Base-by-base conservation (phyloP, 1,140 invertebrate genomes). In the Sycophaga agraensis region DNA sequence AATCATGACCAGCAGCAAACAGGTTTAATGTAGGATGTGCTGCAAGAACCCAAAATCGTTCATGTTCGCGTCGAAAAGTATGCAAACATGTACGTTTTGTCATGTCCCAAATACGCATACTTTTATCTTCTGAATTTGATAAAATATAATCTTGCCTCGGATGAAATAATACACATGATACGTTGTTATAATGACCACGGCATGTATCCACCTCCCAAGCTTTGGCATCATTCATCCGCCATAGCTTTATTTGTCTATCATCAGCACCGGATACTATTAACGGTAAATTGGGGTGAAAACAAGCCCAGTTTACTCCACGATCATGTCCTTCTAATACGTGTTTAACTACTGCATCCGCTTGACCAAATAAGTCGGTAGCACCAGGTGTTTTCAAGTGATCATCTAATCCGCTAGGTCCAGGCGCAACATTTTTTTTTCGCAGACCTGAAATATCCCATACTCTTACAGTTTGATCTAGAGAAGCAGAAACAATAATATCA, bases 181-280 rank as follows among this genome's bases (percentile, higher is more conserved):
- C 97, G 79, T 99, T 99, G 82, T 99, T 98, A 82, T 99, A 99
- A 80, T 99, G 98, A 1, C 98, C 97, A 45, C 98, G 87, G 70
- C 96, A 99, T 0, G 96, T 97, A 74, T 99, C 98, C 19, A 99
- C 94, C 82, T 99, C 97, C 97, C 97, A 99, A 0, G 97, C 97
- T 80, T 96, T 97, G 28, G 91, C 88, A 80, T 99, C 97, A 78
- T 98, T 99, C 94, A 99, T 98, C 65, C 98, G 84, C 97, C 97
- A 99, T 58, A 99, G 82, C 79, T 99, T 99, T 9, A 99, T 90
- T 73, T 97, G 92, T 21, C 97, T 83, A 82, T 99, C 98, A 82
- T 99, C 98, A 42, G 96, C 97, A 12, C 95, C 97, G 3, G 97
- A 99, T 0, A 95, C 94, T 68, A 99, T 96, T 26, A 99, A 79